Base-by-base conservation (phyloP, 1,140 invertebrate genomes). In the Temnothorax curvispinosus region DNA sequence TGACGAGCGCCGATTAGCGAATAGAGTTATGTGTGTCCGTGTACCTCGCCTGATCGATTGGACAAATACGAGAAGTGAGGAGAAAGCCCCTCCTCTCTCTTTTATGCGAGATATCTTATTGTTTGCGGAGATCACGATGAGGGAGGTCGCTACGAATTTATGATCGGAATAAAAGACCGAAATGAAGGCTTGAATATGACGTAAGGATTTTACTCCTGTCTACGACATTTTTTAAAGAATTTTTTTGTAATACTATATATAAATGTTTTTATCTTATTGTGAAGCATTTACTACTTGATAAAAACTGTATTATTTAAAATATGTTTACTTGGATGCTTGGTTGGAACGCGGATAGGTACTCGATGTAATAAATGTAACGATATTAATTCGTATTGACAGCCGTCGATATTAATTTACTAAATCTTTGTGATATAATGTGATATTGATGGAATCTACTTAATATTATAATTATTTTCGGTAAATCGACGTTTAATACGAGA, bases 1-100 rank as follows among this genome's bases (percentile, higher is more conserved):
- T 78, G 82, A 85, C 60, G 74, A 85, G 82, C 82, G 58, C 15
- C 80, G 80, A 84, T 84, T 84, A 84, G 50, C 80, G 80, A 82
- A 82, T 74, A 47, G 27, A 82, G 41, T 74, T 74, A 74, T 52
- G 44, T 44, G 78, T 54, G 56, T 32, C 13, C 35, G 65, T 69
- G 35, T 60, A 15, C 44, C 56, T 84, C 56, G 47, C 18, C 47
- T 64, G 62, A 67, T 81, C 85, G 85, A 81, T 86, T 50, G 64
- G 27, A 86, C 52, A 81, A 80, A 86, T 78, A 65, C 58, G 41
- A 64, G 32, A 35, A 27, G n/a, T 5, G 21, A 41, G n/a, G 50
- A 52, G 35, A 13, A n/a, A 44, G n/a, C 47, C 54, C n/a, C 21
- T 21, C 27, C 52, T 50, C 56, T 32, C 47, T 60, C 38, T 44